A percentile compares a stretch with the other conserved stretches of the same genome.
These are phyloP conservation scores for Ornithorhynchus anatinus DNA, from an alignment of 2,113 vertebrate species.

Conservation along the genomic window DNA sequence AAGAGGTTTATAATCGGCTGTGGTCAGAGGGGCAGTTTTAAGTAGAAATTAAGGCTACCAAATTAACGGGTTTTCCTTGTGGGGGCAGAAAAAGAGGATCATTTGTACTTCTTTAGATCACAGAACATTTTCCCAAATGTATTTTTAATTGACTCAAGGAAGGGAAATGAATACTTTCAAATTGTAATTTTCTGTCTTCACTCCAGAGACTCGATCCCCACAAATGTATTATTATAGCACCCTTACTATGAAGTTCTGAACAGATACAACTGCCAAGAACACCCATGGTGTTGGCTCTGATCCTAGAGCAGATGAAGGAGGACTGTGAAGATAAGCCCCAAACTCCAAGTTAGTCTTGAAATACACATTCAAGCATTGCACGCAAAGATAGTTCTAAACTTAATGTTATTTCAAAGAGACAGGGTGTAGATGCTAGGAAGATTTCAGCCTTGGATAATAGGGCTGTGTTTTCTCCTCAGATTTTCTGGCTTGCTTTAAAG, in stretches of 20 bases:
- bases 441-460: not conserved
- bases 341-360: not conserved
- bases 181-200: not conserved
- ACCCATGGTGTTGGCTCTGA: not conserved
- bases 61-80: too few species aligned
- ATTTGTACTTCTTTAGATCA: not conserved
- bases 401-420: constrained; percentile 28
- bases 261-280: not conserved
- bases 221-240: not conserved
- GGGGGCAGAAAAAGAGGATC: accelerated
- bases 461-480: too few species aligned
- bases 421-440: too few species aligned
- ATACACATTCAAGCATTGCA: not conserved
- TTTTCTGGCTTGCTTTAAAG: too few species aligned
- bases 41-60: too few species aligned
- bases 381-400: not conserved
- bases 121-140: not conserved
- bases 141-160: not conserved
- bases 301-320: not conserved
- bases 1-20: too few species aligned
- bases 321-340: not conserved
- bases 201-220: not conserved
- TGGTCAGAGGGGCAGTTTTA: too few species aligned
- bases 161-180: not conserved
- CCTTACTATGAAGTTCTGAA: not conserved